Conservation (phyloP, 2,113 vertebrate species). For the Tympanuchus pallidicinctus region DNA sequence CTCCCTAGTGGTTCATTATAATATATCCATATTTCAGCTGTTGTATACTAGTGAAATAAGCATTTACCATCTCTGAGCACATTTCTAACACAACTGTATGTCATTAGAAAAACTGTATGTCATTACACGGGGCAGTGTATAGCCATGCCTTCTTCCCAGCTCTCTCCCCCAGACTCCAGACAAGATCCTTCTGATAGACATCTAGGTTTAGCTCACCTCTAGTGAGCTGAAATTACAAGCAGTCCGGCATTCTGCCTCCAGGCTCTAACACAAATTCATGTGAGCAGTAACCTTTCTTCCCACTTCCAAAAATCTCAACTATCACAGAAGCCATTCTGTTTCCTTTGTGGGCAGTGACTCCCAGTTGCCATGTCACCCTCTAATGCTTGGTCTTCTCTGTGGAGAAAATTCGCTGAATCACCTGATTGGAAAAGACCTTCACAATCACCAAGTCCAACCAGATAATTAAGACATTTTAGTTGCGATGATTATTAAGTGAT, state of each 20-base stretch:
- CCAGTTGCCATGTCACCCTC: background rate
- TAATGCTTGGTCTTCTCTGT: background rate
- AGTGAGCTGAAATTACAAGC: background rate
- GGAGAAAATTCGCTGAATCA: background rate
- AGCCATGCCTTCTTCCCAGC: background rate
- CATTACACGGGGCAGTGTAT: background rate
- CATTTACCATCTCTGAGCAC: background rate
- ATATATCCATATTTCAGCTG: background rate
- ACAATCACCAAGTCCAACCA: background rate
- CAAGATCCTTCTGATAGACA: background rate
- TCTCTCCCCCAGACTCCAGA: background rate
- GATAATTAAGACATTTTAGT: background rate
- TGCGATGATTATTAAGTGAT: background rate
- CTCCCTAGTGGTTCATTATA: constrained; percentile 32
- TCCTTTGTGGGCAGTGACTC: background rate
- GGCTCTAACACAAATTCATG: background rate
- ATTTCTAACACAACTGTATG: background rate
- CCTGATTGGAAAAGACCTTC: background rate
- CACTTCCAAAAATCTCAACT: background rate
- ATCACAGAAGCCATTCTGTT: background rate
- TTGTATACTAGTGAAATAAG: constrained; percentile 22
- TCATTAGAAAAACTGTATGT: background rate
- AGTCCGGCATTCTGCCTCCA: background rate
- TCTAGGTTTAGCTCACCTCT: background rate
- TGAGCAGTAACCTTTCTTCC: background rate